Base-by-base conservation (phyloP, 1,140 invertebrate species). In the Megathymus violae region DNA sequence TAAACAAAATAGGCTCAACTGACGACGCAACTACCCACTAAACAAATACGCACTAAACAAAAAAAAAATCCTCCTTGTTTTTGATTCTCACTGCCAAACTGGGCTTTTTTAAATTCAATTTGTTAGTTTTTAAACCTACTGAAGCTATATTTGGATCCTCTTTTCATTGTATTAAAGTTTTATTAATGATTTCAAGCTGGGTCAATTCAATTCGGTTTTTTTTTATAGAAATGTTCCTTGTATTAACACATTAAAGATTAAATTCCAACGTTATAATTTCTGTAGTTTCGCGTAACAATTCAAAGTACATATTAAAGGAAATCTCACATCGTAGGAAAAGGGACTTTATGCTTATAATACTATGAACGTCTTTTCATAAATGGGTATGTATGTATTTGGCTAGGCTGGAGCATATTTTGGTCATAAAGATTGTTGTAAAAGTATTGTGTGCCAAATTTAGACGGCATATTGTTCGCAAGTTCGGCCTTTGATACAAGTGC, bases 401-500 rank as follows among this genome's bases (percentile, higher is more conserved):
- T 46, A 46, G 43, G 43, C 40, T 25, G 27, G 44, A 47, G 19
- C 14, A 15, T 25, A 19, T 25, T 47, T 19, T 46, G 43, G 44
- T 47, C 44, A 47, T 47, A 47, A 47, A 46, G 44, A 25, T 46
- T 4, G 17, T 22, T 25, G 44, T 25, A 22, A 25, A 25, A 47
- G 44, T 47, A 47, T 47, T 47, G 22, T 47, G 44, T 47, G 44
- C 44, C 44, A 47, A 47, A 47, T 27, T 27, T 47, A 47, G 44
- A 47, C 25, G 13, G 5, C 22, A 27, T 27, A 47, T 47, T 47
- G 44, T 47, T 47, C 44, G 22, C 27, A 31, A 31, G 27, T 9
- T 22, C 4, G 16, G 17, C 43, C 19, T 46, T 46, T 46, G 17
- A 46, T 15, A 46, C 6, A 19, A 27, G 46, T 25, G 14, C 46